Evolutionary conservation across 2,113 vertebrate genomes (phyloP), one percentile per base, ranked within the genome.

Genomic region (Hippolais icterina): DNA sequence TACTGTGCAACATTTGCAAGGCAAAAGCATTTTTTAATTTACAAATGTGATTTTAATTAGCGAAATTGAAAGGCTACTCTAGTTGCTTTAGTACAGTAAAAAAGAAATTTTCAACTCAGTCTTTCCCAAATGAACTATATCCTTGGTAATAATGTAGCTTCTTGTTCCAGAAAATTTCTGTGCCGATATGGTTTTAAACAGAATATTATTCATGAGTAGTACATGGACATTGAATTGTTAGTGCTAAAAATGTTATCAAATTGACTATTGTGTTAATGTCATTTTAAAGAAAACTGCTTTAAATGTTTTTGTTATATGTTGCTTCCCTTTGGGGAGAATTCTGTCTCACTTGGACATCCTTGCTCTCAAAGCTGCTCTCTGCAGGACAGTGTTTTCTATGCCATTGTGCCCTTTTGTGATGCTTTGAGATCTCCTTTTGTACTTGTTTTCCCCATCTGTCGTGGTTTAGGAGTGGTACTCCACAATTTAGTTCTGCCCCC

Each of bases 21-120:
- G 19, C 27, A 52, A 54, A 93, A 78, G 35, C 14, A 4, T 66
- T 37, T 78, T 96, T 66, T 29, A 56, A 79, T 93, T 94, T 76
- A 27, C 28, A 52, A 69, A 88, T 92, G 29, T 82, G 49, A 53
- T 85, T 91, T 91, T 84, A 72, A 93, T 90, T 93, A 90, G 37
- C 83, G 79, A 90, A 94, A 79, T 39, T 42, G 33, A 64, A 94
- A 82, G 53, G 39, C 63, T 60, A 35, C 14, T 90, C 63, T 68
- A 91, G 84, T 71, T 79, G 27, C 65, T 91, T 74, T 78, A 82
- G 39, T 87, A 72, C 24, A 52, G 28, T 63, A 84, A 82, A 90
- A 82, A 69, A 52, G 11, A 82, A 42, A 22, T 44, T 50, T 91
- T 81, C 56, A 31, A 4, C 60, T 57, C 59, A 74, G 23, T 75